phyloP scores from a whole-genome alignment of 2,113 vertebrate genomes.

The Penelope pileata region DNA sequence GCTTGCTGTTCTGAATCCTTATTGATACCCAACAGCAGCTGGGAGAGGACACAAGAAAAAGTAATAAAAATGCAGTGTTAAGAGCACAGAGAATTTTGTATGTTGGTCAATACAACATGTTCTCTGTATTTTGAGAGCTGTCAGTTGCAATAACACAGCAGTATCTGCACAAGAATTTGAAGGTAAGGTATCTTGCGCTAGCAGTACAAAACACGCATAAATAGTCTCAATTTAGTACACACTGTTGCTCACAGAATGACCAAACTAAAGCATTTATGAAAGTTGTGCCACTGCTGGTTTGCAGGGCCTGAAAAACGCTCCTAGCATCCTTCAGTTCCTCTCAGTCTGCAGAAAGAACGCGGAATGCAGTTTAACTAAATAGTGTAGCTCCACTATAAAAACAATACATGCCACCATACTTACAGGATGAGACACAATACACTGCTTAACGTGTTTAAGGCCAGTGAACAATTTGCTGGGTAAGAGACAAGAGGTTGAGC shows the following conservation, averaged over 20 bases:
- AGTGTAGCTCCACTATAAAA: neutral
- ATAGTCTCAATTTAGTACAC: neutral
- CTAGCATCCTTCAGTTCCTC: neutral
- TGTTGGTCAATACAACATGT: neutral
- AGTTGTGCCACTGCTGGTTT: neutral
- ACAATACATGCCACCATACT: slow-evolving; percentile 65
- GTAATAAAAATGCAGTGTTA: neutral
- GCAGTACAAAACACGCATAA: neutral
- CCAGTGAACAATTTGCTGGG: slow-evolving; percentile 88
- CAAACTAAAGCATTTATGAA: neutral
- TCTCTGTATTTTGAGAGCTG: neutral
- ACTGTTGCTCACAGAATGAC: neutral
- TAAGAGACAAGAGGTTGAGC: slow-evolving; percentile 93
- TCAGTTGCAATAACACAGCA: neutral
- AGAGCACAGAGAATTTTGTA: neutral
- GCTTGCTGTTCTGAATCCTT: no score
- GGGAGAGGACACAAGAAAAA: no score
- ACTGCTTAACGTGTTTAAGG: slow-evolving; percentile 85
- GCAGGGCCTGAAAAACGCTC: neutral
- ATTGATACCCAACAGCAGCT: no score
- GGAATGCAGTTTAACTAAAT: neutral
- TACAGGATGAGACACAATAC: slow-evolving; percentile 94
- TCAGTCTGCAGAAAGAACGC: neutral
- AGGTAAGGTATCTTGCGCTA: neutral
- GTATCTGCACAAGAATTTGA: neutral